Conservation (phyloP, 1,140 invertebrate species). For the Saccostrea glomerata region DNA sequence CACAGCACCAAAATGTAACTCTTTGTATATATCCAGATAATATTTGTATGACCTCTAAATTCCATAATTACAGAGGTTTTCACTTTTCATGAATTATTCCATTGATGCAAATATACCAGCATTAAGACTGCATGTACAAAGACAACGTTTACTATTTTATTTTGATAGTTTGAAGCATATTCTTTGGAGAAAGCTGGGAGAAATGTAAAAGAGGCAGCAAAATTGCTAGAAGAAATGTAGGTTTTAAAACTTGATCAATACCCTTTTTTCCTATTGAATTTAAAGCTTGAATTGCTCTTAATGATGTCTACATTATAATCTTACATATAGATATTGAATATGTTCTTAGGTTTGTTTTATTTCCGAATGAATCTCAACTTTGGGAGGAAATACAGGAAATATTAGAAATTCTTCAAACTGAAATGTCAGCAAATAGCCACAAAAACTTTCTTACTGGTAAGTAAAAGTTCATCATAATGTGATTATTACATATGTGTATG, state of each 20-base stretch:
- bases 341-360: conserved; percentile 81
- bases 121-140: too few species aligned
- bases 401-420: conserved; percentile 86
- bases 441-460: conserved; percentile 72
- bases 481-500: too few species aligned
- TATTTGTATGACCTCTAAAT: too few species aligned
- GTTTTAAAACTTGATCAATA: conserved; percentile 34
- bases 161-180: conserved; percentile 73
- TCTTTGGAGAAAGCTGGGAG: conserved; percentile 69
- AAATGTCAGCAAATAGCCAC: conserved; percentile 79
- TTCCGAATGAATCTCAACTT: conserved; percentile 83
- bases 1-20: too few species aligned
- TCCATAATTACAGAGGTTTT: too few species aligned
- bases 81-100: too few species aligned
- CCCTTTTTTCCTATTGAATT: not conserved
- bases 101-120: too few species aligned
- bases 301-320: not conserved
- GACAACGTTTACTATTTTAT: too few species aligned
- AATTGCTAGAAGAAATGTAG: conserved; percentile 74
- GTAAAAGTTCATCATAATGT: conserved; percentile 31
- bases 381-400: conserved; percentile 90
- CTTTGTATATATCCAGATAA: too few species aligned
- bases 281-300: not conserved
- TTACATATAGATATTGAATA: not conserved
- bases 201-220: conserved; percentile 73